Evolutionary conservation across 2,888 invertebrate species (phyloP).

Genomic region (Synergus japonicus): DNA sequence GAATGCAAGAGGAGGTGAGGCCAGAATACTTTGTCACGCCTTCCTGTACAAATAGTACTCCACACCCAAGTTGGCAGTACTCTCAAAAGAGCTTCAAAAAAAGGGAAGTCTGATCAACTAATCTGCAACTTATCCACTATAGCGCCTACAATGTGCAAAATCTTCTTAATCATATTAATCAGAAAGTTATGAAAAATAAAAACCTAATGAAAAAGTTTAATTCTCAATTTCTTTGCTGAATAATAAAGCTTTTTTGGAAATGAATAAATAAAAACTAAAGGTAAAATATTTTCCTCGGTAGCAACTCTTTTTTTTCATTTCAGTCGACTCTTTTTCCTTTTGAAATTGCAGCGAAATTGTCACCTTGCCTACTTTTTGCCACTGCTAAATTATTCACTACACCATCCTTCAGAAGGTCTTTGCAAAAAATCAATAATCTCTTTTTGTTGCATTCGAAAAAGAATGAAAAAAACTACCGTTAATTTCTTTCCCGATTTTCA

Average conservation of each 20-base stretch:
- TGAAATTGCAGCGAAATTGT: not conserved
- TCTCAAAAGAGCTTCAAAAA: slow-evolving; percentile 10
- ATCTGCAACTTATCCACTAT: not conserved
- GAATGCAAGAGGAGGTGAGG: slow-evolving; percentile 4
- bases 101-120: not conserved
- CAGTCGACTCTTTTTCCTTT: not conserved
- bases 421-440: not conserved
- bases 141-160: not conserved
- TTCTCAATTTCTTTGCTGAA: not conserved
- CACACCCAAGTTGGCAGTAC: slow-evolving; percentile 36
- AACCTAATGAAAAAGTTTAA: not conserved
- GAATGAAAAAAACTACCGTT: not conserved
- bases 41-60: slow-evolving; percentile 28
- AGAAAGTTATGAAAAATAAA: too few relatives aligned
- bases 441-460: not conserved
- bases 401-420: not conserved
- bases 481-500: not conserved
- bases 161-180: not conserved
- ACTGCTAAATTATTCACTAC: not conserved
- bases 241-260: not conserved
- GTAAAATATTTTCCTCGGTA: not conserved
- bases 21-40: slow-evolving; percentile 21
- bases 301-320: not conserved
- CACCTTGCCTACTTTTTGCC: not conserved
- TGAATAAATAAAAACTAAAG: not conserved